These are phyloP conservation scores for Rhamphomyia laevipes DNA, from an alignment of 2,888 invertebrate genomes.

Conservation along the genomic window DNA sequence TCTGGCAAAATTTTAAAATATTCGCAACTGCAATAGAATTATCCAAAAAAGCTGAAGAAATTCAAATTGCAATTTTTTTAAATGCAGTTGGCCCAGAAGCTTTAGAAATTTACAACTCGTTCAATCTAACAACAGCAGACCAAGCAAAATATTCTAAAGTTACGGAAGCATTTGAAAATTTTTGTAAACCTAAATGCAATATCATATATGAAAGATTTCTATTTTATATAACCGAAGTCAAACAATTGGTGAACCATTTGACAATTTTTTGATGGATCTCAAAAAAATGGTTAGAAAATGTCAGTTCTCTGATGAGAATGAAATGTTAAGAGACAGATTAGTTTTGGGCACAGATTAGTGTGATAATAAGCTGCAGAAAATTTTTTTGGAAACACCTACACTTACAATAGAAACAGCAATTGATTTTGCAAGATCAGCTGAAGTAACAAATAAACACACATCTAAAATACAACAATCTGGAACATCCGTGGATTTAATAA, in stretches of 20 bases:
- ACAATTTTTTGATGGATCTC: slow-evolving; percentile 15
- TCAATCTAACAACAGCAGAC: slow-evolving; percentile 14
- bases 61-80: slow-evolving; percentile 19
- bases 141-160: slow-evolving; percentile 14
- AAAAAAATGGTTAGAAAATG: slow-evolving; percentile 13
- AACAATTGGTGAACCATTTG: slow-evolving; percentile 14
- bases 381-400: too few species aligned
- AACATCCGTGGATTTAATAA: too few species aligned
- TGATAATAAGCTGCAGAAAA: too few species aligned
- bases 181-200: slow-evolving; percentile 12
- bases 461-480: too few species aligned
- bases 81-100: slow-evolving; percentile 20
- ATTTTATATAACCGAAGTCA: slow-evolving; percentile 9
- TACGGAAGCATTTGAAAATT: slow-evolving; percentile 15
- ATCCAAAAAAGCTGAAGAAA: slow-evolving; percentile 10
- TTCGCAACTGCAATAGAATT: too few species aligned
- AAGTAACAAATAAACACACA: too few species aligned
- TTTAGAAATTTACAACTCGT: slow-evolving; percentile 20
- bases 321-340: slow-evolving; percentile 13
- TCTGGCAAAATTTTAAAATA: slow-evolving; percentile 17
- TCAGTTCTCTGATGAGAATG: slow-evolving; percentile 9
- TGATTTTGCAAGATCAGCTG: too few species aligned
- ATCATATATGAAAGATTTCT: slow-evolving; percentile 11
- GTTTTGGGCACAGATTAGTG: too few species aligned
- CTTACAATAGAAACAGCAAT: too few species aligned